These are phyloP conservation scores for Delia radicum DNA, from an alignment of 1,140 invertebrate genomes.

Conservation along the genomic window DNA sequence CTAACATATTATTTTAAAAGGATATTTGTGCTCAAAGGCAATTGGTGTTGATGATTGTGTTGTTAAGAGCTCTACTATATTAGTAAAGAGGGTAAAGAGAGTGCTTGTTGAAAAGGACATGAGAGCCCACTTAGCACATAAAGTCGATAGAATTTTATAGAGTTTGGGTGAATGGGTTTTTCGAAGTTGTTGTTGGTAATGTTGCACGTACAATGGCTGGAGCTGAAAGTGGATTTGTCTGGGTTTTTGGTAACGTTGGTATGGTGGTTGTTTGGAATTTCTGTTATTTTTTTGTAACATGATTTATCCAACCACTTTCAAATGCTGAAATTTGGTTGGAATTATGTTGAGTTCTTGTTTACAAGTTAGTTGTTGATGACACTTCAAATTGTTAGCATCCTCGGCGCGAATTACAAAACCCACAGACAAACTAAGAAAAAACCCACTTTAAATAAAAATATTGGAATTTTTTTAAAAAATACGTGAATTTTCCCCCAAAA, in stretches of 20 bases:
- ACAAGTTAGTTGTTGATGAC: conserved; percentile 57
- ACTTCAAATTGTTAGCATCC: conserved; percentile 50
- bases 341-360: conserved; percentile 54
- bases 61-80: neutral
- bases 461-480: neutral
- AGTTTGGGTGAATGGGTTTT: conserved; percentile 10
- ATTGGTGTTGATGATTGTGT: conserved; percentile 22
- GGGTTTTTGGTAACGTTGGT: neutral
- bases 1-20: neutral
- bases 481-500: too few species aligned
- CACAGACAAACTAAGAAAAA: neutral
- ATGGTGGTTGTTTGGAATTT: conserved; percentile 10
- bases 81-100: neutral
- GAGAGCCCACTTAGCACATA: conserved; percentile 51
- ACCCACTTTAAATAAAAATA: neutral
- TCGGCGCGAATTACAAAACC: neutral
- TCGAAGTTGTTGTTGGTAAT: conserved; percentile 24
- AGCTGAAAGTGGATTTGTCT: conserved; percentile 20
- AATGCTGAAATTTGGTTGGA: conserved; percentile 40
- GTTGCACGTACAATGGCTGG: neutral
- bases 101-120: conserved; percentile 49
- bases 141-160: conserved; percentile 25
- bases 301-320: conserved; percentile 23
- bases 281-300: neutral
- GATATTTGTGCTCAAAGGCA: conserved; percentile 10